Evolutionary conservation across 2,888 invertebrate genomes (phyloP).

Genomic region (Heliconius charithonia): DNA sequence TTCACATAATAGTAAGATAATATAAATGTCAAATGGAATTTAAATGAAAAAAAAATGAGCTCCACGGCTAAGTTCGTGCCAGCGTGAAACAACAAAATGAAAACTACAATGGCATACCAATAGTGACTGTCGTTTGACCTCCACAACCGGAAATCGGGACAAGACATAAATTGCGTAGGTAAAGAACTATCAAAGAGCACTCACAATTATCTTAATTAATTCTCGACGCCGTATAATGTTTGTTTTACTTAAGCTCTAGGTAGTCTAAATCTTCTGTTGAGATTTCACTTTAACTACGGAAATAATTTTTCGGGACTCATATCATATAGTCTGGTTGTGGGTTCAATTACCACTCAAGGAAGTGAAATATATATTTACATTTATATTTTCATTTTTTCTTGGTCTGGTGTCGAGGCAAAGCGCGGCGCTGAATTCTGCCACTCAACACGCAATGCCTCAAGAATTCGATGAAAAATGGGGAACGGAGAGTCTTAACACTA

Average conservation of each 20-base stretch:
- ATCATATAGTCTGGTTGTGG: too few relatives aligned
- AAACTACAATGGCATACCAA: conserved; percentile 36
- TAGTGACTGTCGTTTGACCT: conserved; percentile 50
- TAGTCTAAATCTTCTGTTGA: conserved; percentile 41
- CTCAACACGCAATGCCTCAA: too few relatives aligned
- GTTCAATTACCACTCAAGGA: too few relatives aligned
- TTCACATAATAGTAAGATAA: neutral
- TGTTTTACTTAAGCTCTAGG: conserved; percentile 43
- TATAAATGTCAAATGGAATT: neutral
- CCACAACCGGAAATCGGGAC: conserved; percentile 49
- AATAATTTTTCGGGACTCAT: conserved; percentile 21
- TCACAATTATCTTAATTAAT: conserved; percentile 50
- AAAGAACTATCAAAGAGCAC: conserved; percentile 46
- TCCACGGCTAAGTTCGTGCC: conserved; percentile 1
- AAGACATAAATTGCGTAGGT: conserved; percentile 47
- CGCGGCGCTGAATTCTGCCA: too few relatives aligned
- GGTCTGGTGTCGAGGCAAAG: too few relatives aligned
- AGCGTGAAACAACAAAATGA: conserved; percentile 29
- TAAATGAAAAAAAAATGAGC: conserved; percentile 1
- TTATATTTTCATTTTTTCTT: too few relatives aligned
- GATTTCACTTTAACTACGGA: conserved; percentile 33
- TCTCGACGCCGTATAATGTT: conserved; percentile 50
- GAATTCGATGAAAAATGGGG: too few relatives aligned
- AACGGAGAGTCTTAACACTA: neutral
- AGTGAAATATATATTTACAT: too few relatives aligned